A percentile compares a stretch with the other conserved stretches of the same genome.
Conservation (phyloP, 1,140 invertebrate species). For the Harlomillsia oculata region DNA sequence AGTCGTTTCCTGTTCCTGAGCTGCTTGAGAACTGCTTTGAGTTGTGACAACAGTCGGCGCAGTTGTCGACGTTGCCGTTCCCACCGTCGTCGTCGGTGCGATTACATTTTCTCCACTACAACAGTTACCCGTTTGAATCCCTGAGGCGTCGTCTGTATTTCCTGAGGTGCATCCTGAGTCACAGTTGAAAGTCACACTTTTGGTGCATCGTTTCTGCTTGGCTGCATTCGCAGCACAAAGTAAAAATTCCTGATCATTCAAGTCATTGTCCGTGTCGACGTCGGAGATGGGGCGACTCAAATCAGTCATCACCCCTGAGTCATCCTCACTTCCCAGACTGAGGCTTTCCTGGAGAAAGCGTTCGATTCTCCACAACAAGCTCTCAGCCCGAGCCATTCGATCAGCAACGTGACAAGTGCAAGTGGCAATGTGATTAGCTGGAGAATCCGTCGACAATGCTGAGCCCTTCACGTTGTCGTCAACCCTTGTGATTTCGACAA, state of each 20-base stretch:
- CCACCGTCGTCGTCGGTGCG: neutral
- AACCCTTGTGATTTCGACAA: constrained; percentile 13
- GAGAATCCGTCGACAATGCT: too few relatives aligned
- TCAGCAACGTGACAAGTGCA: constrained; percentile 15
- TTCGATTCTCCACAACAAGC: constrained; percentile 35
- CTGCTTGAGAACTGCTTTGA: neutral
- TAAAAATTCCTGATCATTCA: constrained; percentile 35
- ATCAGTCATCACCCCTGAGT: constrained; percentile 61
- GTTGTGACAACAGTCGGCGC: neutral
- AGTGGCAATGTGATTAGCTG: too few relatives aligned
- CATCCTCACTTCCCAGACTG: constrained; percentile 45
- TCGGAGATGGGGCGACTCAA: constrained; percentile 58
- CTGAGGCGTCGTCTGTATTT: neutral
- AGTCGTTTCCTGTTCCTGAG: too few relatives aligned
- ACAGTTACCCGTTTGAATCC: too few relatives aligned
- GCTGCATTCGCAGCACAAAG: constrained; percentile 15
- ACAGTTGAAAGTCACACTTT: neutral
- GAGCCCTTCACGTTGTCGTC: too few relatives aligned
- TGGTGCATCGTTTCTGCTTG: constrained; percentile 16
- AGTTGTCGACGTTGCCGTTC: neutral
- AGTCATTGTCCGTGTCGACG: constrained; percentile 49
- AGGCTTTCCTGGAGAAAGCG: constrained; percentile 32
- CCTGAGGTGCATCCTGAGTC: neutral
- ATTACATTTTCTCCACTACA: too few relatives aligned
- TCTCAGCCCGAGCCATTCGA: constrained; percentile 34